These are phyloP conservation scores for Teleopsis dalmanni DNA, from an alignment of 1,140 invertebrate genomes.

Conservation along the genomic window DNA sequence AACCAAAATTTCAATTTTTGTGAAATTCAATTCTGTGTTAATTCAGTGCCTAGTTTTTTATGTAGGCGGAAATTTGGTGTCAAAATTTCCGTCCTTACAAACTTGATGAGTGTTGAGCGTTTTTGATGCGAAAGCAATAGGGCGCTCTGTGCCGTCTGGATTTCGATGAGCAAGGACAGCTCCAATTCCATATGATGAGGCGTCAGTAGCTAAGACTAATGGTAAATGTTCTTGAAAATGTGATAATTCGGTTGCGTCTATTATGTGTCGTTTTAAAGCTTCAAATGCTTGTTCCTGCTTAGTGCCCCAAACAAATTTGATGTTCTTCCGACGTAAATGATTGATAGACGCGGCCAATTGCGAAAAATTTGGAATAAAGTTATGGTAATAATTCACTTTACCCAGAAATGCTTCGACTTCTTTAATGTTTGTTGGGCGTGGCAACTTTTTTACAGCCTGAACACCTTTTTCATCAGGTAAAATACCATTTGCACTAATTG, in stretches of 20 bases:
- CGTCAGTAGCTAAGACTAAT: conserved; percentile 46
- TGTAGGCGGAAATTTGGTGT: no score
- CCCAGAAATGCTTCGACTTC: conserved; percentile 28
- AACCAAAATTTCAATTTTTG: no score
- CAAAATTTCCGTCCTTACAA: no score
- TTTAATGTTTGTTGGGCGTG: conserved; percentile 21
- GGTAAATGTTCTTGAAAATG: conserved; percentile 45
- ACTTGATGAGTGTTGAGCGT: conserved; percentile 44
- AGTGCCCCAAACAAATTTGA: conserved; percentile 20
- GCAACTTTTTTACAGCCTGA: conserved; percentile 16
- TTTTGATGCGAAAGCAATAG: conserved; percentile 47
- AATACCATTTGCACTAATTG: conserved; percentile 22
- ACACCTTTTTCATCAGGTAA: conserved; percentile 13
- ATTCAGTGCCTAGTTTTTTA: no score
- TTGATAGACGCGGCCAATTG: conserved; percentile 15
- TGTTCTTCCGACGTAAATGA: background rate
- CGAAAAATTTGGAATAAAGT: conserved; percentile 25
- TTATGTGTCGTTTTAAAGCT: conserved; percentile 1
- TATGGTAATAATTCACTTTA: conserved; percentile 22
- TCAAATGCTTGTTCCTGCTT: conserved; percentile 11
- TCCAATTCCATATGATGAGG: conserved; percentile 41
- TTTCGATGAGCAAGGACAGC: conserved; percentile 44
- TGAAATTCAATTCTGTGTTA: no score
- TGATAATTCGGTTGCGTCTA: conserved; percentile 18
- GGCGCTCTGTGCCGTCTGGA: conserved; percentile 39